phyloP scores from a whole-genome alignment of 2,113 vertebrate genomes.

The Lucifuga dentata region DNA sequence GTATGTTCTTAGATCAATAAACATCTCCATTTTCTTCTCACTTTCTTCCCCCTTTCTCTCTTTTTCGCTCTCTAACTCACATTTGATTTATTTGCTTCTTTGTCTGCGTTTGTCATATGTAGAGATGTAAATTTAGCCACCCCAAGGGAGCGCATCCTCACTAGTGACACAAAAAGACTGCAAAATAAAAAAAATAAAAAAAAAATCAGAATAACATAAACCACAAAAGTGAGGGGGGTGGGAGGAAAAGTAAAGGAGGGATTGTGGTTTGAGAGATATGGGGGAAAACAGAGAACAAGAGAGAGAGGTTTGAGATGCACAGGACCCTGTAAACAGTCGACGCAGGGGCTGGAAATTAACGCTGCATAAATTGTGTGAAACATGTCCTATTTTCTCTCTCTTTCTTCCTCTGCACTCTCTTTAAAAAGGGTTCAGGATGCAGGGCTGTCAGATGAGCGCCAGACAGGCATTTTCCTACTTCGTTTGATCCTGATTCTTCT shows the following conservation, averaged over 20 bases:
- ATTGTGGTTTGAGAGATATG: slow-evolving; percentile 65
- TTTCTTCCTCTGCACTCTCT: slow-evolving; percentile 69
- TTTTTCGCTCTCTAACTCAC: slow-evolving; percentile 34
- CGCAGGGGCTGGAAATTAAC: slow-evolving; percentile 81
- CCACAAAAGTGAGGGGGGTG: slow-evolving; percentile 59
- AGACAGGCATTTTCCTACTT: slow-evolving; percentile 77
- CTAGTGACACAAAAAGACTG: slow-evolving; percentile 68
- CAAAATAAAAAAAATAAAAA: too few relatives aligned
- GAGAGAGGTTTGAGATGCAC: slow-evolving; percentile 69
- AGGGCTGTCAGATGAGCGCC: slow-evolving; percentile 79
- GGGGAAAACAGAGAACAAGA: slow-evolving; percentile 54
- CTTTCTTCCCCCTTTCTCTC: slow-evolving; percentile 6
- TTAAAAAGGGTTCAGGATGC: slow-evolving; percentile 77
- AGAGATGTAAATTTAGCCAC: slow-evolving; percentile 81
- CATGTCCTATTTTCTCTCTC: slow-evolving; percentile 78
- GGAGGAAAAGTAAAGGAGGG: slow-evolving; percentile 55
- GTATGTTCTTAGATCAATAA: slow-evolving; percentile 47
- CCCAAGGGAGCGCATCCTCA: slow-evolving; percentile 76
- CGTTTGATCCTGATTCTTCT: slow-evolving; percentile 77
- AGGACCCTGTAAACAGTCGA: slow-evolving; percentile 80
- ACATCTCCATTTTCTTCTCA: slow-evolving; percentile 23
- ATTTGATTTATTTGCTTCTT: slow-evolving; percentile 78
- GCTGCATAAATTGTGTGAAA: slow-evolving; percentile 81
- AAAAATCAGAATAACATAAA: slow-evolving; percentile 76
- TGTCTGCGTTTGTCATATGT: slow-evolving; percentile 81